Evolutionary conservation across 2,888 invertebrate genomes (phyloP).

Genomic region (Napeogenes sylphis): DNA sequence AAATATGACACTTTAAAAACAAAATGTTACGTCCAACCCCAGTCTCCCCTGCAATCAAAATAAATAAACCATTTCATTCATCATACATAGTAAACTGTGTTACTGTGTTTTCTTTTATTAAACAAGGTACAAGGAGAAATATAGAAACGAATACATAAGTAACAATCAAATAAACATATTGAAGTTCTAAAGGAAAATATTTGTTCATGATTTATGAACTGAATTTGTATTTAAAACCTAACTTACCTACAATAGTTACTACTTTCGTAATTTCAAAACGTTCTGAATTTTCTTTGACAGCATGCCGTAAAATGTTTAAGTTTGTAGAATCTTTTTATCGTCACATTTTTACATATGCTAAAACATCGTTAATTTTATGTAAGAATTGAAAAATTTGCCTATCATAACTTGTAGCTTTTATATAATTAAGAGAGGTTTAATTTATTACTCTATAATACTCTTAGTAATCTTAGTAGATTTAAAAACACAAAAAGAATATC

Average conservation of each 20-base stretch:
- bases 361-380: too few relatives aligned
- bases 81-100: not conserved
- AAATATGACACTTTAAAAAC: too few relatives aligned
- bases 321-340: not conserved
- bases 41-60: too few relatives aligned
- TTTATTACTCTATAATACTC: not conserved
- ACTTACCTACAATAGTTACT: too few relatives aligned
- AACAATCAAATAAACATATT: too few relatives aligned
- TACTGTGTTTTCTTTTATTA: conserved; percentile 5
- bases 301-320: not conserved
- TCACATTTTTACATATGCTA: too few relatives aligned
- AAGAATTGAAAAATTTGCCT: too few relatives aligned
- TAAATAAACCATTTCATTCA: too few relatives aligned
- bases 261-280: too few relatives aligned
- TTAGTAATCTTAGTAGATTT: not conserved
- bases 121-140: not conserved
- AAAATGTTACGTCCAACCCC: too few relatives aligned
- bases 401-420: not conserved
- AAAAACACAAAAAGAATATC: not conserved
- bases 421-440: not conserved
- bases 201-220: too few relatives aligned
- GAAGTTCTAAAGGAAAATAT: too few relatives aligned
- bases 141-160: not conserved
- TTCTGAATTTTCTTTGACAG: not conserved
- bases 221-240: not conserved